Evolutionary conservation across 2,888 invertebrate genomes (phyloP).

Genomic region (Synanthedon vespiformis): DNA sequence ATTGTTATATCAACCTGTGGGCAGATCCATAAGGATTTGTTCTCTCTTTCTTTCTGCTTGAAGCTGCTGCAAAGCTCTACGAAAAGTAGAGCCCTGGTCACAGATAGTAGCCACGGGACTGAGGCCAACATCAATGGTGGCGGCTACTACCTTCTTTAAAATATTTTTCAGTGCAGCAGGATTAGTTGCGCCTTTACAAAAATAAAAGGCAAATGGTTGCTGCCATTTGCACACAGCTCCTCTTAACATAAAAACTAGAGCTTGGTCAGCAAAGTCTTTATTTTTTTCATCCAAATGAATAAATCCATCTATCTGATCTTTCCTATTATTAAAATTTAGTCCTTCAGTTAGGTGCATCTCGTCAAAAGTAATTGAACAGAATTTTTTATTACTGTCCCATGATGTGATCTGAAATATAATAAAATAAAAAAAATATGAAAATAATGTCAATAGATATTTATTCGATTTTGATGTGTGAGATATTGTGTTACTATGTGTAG

Average conservation of each 20-base stretch:
- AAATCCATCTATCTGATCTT: conserved; percentile 1
- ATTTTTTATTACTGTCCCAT: neutral
- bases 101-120: conserved; percentile 1
- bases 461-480: too few species aligned
- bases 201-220: conserved; percentile 9
- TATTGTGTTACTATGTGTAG: too few species aligned
- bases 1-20: neutral
- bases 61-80: neutral
- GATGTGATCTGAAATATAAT: neutral
- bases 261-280: conserved; percentile 6
- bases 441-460: too few species aligned
- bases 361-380: conserved; percentile 1
- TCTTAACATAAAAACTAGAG: conserved; percentile 7
- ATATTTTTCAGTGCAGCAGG: conserved; percentile 2
- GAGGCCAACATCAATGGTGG: conserved; percentile 2
- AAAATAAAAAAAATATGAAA: neutral
- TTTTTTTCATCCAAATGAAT: conserved; percentile 3
- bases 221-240: conserved; percentile 6
- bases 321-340: neutral
- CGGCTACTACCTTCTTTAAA: conserved; percentile 2
- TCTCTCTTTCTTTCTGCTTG: neutral
- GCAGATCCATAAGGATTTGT: neutral
- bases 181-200: conserved; percentile 5
- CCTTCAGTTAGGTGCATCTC: neutral
- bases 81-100: neutral